phyloP scores from a whole-genome alignment of 2,888 invertebrate species.

The Pristionchus fissidentatus region DNA sequence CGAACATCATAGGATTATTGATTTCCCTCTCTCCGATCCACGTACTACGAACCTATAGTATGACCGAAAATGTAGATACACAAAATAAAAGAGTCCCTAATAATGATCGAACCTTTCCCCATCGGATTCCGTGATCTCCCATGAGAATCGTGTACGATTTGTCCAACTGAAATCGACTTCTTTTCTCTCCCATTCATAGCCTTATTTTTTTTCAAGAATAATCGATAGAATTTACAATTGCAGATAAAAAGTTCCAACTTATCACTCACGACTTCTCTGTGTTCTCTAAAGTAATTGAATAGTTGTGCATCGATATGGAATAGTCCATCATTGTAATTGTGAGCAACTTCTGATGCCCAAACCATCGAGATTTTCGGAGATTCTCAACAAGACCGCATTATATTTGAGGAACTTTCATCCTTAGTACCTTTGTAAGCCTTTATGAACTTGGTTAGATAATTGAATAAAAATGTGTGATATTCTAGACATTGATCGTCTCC shows the following conservation, averaged over 20 bases:
- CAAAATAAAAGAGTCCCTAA: neutral
- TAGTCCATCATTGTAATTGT: conserved; percentile 59
- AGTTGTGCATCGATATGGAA: conserved; percentile 62
- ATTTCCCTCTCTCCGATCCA: conserved; percentile 41
- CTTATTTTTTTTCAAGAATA: too few species aligned
- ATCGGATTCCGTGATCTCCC: conserved; percentile 45
- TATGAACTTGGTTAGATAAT: conserved; percentile 44
- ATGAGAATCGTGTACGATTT: conserved; percentile 42
- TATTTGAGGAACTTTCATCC: neutral
- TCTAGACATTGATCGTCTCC: conserved; percentile 41
- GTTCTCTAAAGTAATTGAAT: conserved; percentile 56
- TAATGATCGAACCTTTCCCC: conserved; percentile 20
- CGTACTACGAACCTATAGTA: conserved; percentile 13
- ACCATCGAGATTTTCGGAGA: conserved; percentile 61
- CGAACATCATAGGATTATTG: conserved; percentile 47
- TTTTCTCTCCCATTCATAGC: neutral
- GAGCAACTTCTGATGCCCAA: conserved; percentile 63
- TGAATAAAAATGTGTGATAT: conserved; percentile 28
- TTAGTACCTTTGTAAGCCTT: conserved; percentile 44
- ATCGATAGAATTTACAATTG: too few species aligned
- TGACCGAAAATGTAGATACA: neutral
- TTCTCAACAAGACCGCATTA: neutral
- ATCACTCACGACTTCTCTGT: conserved; percentile 50
- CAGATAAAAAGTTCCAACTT: too few species aligned
- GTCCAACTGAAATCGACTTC: conserved; percentile 5